Base-by-base conservation (phyloP, 92 coral and sea anemone genomes). In the Micromussa lordhowensis region DNA sequence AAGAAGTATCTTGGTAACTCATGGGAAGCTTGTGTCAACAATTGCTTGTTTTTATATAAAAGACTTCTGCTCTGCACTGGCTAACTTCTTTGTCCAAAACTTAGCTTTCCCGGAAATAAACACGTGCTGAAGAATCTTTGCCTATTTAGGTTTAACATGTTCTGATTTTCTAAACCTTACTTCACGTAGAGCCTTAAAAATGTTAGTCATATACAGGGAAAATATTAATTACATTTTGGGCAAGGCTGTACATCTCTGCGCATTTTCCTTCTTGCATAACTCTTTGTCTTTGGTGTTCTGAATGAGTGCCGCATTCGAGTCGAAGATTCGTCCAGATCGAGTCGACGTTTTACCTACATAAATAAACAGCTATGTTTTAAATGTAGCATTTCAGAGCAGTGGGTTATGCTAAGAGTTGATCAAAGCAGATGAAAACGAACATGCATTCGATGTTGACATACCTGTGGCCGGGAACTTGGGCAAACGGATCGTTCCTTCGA, bases 331-430 rank as follows among this genome's bases (percentile, higher is more conserved):
- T 97, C 99, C 48, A 96, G 94, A 88, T 97, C 97, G 17, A 97
- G 95, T 54, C 98, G 90, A 63, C 99, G 95, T 82, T 97, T 97
- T 21, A 96, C 99, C 99, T 96, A 58, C 44, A 85, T 86, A 61
- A 16, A 68, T 82, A 21, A 82, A 28, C 12, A 68, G 68, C 9
- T 18, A 61, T 26, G 26, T 34, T 68, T n/a, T 36, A 68, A 58
- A 61, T 38, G 16, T 12, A 30, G 53, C 10, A 6, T 21, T 15
- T 35, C 24, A 34, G 21, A 28, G 57, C 16, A 59, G 13, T 7
- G 22, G 5, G 1, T 19, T 32, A 14, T 3, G 24, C 28, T 29
- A 17, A 69, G 40, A 68, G 18, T 11, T 13, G 17, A 28, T 19
- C 7, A 59, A 4, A 9, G 29, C 0, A 44, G 71, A 10, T 14